Evolutionary conservation across 2,113 vertebrate genomes (phyloP), one percentile per base, ranked within the genome.

Genomic region (Delphinus delphis): DNA sequence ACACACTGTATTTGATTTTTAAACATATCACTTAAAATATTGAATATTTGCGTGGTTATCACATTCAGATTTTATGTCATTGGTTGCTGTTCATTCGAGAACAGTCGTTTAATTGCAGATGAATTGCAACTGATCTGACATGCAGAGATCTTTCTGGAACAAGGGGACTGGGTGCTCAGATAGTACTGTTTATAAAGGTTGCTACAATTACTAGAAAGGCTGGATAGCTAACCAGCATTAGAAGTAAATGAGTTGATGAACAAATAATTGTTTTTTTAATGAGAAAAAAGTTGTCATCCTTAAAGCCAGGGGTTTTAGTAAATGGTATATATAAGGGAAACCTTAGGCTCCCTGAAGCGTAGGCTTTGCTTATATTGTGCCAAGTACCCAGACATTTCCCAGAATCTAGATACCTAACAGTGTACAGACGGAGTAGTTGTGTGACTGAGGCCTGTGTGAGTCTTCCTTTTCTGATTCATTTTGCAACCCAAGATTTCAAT

Each of bases 61-160:
- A 92, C 62, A 96, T 90, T 96, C 68, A 86, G 53, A 93, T 81
- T 90, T 98, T 97, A 92, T 93, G 63, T 94, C 71, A 85, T 50
- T 96, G 62, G 90, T 93, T 85, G 97, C 82, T 87, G 68, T 67
- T 94, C 20, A 76, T 36, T 90, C 83, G 92, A 96, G 88, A 95
- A 58, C 26, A 94, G 76, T 93, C 96, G 85, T 73, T 98, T 88
- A 96, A 97, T 58, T 96, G 97, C 86, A 97, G 77, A 95, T 97
- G 86, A 96, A 68, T 50, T 96, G 53, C 90, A 90, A 97, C 84
- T 97, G 74, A 41, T 74, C 20, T 68, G 65, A 93, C 81, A 95
- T 63, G 88, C 81, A 90, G 60, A 71, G 79, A 93, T 96, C 92
- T 97, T 53, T 90, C 5, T 93, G 93, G 83, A 97, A 98, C 25